Conservation (phyloP, 2,113 vertebrate species). For the Fregata magnificens region DNA sequence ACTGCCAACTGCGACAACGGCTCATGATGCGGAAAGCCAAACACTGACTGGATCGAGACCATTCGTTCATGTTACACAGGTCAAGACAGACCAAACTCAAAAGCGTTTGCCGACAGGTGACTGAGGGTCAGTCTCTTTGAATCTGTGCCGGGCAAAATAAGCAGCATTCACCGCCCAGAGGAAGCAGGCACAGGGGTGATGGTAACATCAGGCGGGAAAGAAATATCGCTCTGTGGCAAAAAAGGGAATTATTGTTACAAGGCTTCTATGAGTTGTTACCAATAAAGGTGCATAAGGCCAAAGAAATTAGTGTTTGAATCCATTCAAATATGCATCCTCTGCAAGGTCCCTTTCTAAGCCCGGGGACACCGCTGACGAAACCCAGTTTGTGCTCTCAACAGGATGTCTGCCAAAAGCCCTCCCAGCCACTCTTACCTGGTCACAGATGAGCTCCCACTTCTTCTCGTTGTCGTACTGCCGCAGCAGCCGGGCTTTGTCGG, state of each 20-base stretch:
- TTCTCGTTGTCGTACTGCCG: conserved; percentile 98
- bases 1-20: rapidly evolving
- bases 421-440: conserved; percentile 82
- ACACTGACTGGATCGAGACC: rapidly evolving
- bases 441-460: conserved; percentile 99
- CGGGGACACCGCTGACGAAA: not conserved
- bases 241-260: no score
- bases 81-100: not conserved
- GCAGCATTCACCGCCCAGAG: not conserved
- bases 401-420: not conserved
- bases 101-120: not conserved
- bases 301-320: rapidly evolving
- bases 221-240: not conserved
- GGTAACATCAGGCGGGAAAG: not conserved
- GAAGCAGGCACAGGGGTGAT: not conserved
- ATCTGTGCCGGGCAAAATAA: not conserved
- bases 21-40: rapidly evolving
- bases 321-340: not conserved
- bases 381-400: not conserved
- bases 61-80: rapidly evolving
- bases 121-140: not conserved
- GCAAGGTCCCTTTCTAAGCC: not conserved
- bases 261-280: not conserved
- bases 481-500: conserved; percentile 95
- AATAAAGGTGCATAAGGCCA: not conserved